These are phyloP conservation scores for Amblyraja radiata DNA, from an alignment of 2,797 vertebrate species.

Conservation along the genomic window DNA sequence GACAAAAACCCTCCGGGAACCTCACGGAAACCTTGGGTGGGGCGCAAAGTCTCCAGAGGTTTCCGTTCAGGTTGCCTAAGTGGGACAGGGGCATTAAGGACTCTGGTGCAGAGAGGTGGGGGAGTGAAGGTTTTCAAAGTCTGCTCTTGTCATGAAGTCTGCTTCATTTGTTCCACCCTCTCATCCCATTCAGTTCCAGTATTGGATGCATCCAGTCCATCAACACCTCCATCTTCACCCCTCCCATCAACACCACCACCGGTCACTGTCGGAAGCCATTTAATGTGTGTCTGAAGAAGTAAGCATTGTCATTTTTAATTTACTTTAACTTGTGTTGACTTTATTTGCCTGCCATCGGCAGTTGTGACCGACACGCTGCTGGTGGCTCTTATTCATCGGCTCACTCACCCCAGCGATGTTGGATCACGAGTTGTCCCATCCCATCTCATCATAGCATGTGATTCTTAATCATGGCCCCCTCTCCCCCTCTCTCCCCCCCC, in stretches of 20 bases:
- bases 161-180: constrained; percentile 15
- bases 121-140: not conserved
- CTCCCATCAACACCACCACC: constrained; percentile 4
- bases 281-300: constrained; percentile 79
- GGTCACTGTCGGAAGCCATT: constrained; percentile 64
- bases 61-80: too few species aligned
- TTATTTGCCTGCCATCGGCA: not conserved
- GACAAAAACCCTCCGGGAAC: too few species aligned
- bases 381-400: not conserved
- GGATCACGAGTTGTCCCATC: not conserved
- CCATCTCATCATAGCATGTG: too few species aligned
- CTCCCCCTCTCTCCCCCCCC: too few species aligned
- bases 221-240: constrained; percentile 22
- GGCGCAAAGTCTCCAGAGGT: too few species aligned
- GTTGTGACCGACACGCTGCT: too few species aligned
- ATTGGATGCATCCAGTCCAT: not conserved
- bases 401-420: not conserved
- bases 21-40: too few species aligned
- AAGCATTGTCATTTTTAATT: constrained; percentile 46
- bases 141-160: not conserved
- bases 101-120: not conserved
- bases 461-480: too few species aligned
- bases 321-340: not conserved
- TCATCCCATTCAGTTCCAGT: constrained; percentile 32
- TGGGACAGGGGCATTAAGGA: not conserved